Percentiles rank a stretch among this genome's conserved stretches.
Evolutionary conservation across 53 echinoderm and acorn worm species (phyloP).

Genomic region (Holothuria scabra): DNA sequence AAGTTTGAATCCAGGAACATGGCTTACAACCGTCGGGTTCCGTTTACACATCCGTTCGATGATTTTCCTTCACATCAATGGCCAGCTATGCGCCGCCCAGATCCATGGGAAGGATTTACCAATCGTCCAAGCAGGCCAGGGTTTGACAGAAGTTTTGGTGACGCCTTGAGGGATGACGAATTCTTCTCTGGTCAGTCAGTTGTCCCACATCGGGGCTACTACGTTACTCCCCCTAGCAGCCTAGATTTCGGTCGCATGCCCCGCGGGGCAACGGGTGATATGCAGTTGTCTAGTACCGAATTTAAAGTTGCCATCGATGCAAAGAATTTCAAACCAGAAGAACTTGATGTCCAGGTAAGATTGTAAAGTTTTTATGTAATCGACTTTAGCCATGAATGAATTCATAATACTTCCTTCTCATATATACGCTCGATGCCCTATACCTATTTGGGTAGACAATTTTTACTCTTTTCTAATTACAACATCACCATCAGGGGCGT

Average conservation of each 20-base stretch:
- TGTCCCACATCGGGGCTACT: conserved; percentile 43
- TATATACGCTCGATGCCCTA: too few species aligned
- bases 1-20: neutral
- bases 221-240: neutral
- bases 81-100: conserved; percentile 36
- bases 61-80: conserved; percentile 12
- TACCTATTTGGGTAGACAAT: too few species aligned
- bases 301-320: conserved; percentile 73
- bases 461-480: too few species aligned
- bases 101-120: conserved; percentile 36
- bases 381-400: neutral
- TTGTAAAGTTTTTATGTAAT: too few species aligned
- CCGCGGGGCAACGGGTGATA: conserved; percentile 48
- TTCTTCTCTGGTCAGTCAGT: conserved; percentile 10
- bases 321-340: conserved; percentile 68
- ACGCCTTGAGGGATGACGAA: conserved; percentile 36
- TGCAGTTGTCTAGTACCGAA: conserved; percentile 54
- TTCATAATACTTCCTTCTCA: too few species aligned
- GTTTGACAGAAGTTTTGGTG: conserved; percentile 49
- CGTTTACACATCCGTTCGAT: conserved; percentile 40
- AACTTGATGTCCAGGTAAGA: conserved; percentile 71
- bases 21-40: conserved; percentile 34
- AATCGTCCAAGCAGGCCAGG: conserved; percentile 13
- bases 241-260: neutral
- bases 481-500: too few species aligned